Base-by-base conservation (phyloP, 1,140 invertebrate genomes). In the Acyrthosiphon pisum region DNA sequence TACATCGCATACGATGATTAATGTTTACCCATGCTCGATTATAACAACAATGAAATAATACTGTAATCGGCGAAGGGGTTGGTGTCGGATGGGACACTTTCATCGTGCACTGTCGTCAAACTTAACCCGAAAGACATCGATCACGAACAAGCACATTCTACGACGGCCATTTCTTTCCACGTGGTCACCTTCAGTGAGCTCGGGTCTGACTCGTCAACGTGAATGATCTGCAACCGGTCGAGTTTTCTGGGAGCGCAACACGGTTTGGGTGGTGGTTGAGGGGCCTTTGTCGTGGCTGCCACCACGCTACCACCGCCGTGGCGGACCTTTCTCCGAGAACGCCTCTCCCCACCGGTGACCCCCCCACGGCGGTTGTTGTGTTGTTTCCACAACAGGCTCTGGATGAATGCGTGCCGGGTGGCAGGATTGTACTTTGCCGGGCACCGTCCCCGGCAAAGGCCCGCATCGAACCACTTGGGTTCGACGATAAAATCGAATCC, bases 121-220 rank as follows among this genome's bases (percentile, higher is more conserved):
- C 37, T 41, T 4, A 83, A 41, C 9, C 41, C 83, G 23, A 30
- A n/a, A 30, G 1, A 1, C 14, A 3, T 50, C 4, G 26, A 37
- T 94, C 96, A 97, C 88, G 97, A 97, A 95, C 97, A 98, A 88
- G 97, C 97, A 95, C 97, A 98, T 94, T 97, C 97, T 46, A 96
- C 94, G 35, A 97, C 97, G 94, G 96, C 96, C 96, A 97, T 97
- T 94, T 97, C 96, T 94, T 96, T 96, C 97, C 97, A 97, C 53
- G 96, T 96, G 26, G 97, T 96, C 50, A 97, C 96, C 94, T 96
- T 96, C n/a, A 97, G 95, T 94, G 96, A 96, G 14, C 96, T 96
- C 6, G 95, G 95, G 93, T 97, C 95, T 90, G 96, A 95, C 93
- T 97, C 96, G 94, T 97, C 96, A 14, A 97, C 95, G 94, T 97